These are phyloP conservation scores for Serrognathus titanus DNA, from an alignment of 2,888 invertebrate genomes.

Conservation along the genomic window DNA sequence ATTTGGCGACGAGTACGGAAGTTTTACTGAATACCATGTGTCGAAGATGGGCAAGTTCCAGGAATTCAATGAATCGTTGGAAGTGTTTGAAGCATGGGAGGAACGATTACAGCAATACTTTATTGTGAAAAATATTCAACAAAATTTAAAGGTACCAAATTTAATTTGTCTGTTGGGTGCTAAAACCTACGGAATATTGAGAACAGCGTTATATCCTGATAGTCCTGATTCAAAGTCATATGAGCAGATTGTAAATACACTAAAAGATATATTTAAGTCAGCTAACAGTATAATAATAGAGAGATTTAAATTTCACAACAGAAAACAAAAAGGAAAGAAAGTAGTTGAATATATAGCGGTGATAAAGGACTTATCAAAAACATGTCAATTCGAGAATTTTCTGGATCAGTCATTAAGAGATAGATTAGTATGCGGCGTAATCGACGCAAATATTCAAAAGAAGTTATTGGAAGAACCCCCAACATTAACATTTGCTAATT, in stretches of 20 bases:
- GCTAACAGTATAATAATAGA: neutral
- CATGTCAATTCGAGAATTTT: slow-evolving; percentile 13
- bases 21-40: too few species aligned
- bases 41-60: too few species aligned
- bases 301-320: slow-evolving; percentile 7
- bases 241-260: too few species aligned
- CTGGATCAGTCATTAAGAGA: slow-evolving; percentile 13
- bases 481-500: slow-evolving; percentile 2
- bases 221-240: too few species aligned
- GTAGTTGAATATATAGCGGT: too few species aligned
- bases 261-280: too few species aligned
- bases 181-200: too few species aligned
- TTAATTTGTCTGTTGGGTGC: neutral
- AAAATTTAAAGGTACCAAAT: neutral
- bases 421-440: slow-evolving; percentile 10
- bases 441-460: slow-evolving; percentile 1
- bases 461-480: slow-evolving; percentile 5
- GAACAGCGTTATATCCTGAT: too few species aligned
- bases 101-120: slow-evolving; percentile 1
- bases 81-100: too few species aligned
- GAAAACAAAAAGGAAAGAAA: slow-evolving; percentile 4
- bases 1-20: too few species aligned
- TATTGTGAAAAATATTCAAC: neutral
- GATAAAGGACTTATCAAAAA: too few species aligned
- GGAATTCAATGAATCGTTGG: too few species aligned